These are phyloP conservation scores for Phalloptychus januarius DNA, from an alignment of 2,797 vertebrate genomes.

Conservation along the genomic window DNA sequence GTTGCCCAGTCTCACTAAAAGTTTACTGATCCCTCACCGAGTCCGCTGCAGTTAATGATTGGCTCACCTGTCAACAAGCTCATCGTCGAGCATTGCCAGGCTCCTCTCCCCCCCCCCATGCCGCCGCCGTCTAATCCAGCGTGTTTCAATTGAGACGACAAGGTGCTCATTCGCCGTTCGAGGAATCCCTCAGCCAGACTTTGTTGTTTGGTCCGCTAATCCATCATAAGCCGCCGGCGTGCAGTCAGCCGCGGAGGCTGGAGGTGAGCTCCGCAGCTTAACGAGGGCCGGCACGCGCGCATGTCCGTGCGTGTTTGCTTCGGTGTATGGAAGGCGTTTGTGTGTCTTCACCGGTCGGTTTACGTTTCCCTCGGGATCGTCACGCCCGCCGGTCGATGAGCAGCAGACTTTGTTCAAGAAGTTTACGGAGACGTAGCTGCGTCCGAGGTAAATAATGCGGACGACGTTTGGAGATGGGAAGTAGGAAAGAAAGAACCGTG, in stretches of 20 bases:
- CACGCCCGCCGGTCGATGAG: neutral
- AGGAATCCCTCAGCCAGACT: constrained; percentile 46
- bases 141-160: constrained; percentile 47
- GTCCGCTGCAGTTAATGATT: constrained; percentile 65
- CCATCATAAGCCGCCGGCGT: constrained; percentile 34
- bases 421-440: neutral
- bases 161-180: constrained; percentile 32
- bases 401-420: neutral
- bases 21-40: constrained; percentile 17
- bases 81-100: constrained; percentile 3
- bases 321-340: constrained; percentile 4
- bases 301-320: constrained; percentile 16
- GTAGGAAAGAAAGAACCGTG: neutral
- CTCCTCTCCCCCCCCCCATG: constrained; percentile 41
- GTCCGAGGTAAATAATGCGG: neutral
- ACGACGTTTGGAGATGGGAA: neutral
- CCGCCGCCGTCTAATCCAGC: constrained; percentile 18
- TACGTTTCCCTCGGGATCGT: constrained; percentile 8
- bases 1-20: constrained; percentile 9
- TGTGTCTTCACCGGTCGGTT: constrained; percentile 14
- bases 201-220: constrained; percentile 52
- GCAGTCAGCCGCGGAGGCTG: constrained; percentile 14
- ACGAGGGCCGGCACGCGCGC: constrained; percentile 11
- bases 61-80: constrained; percentile 60
- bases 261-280: constrained; percentile 64